Evolutionary conservation across 2,113 vertebrate species (phyloP).

Genomic region (Otis tarda): DNA sequence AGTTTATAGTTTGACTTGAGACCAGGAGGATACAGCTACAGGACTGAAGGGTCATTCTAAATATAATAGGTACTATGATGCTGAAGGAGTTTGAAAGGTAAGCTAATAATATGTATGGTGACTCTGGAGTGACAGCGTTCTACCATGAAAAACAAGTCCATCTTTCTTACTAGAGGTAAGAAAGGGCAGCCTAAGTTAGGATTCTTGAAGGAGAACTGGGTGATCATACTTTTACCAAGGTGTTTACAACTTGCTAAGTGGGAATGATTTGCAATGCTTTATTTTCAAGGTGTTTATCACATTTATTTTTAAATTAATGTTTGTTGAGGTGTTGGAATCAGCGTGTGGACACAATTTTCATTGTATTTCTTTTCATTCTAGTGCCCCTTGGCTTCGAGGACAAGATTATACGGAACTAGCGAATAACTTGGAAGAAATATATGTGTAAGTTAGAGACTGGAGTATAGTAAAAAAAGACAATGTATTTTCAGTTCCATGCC

Average conservation of each 20-base stretch:
- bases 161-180: not conserved
- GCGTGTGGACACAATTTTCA: not conserved
- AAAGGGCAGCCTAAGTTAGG: not conserved
- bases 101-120: not conserved
- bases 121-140: not conserved
- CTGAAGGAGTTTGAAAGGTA: not conserved
- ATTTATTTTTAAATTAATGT: not conserved
- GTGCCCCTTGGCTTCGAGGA: slow-evolving; percentile 91
- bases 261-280: not conserved
- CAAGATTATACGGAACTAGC: slow-evolving; percentile 82
- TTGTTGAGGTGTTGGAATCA: not conserved
- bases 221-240: not conserved
- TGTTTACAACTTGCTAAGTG: not conserved
- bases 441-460: slow-evolving; percentile 83
- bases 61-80: not conserved
- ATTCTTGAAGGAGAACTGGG: not conserved
- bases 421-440: slow-evolving; percentile 93
- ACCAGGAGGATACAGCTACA: not conserved
- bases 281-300: not conserved
- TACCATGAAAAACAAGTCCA: not conserved
- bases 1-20: not conserved
- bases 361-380: slow-evolving; percentile 73
- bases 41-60: not conserved
- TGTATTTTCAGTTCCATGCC: not conserved
- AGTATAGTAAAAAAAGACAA: not conserved